Evolutionary conservation across 2,888 invertebrate species (phyloP), one percentile per base, ranked within the genome.

Genomic region (Xanthostigma xanthostigma): DNA sequence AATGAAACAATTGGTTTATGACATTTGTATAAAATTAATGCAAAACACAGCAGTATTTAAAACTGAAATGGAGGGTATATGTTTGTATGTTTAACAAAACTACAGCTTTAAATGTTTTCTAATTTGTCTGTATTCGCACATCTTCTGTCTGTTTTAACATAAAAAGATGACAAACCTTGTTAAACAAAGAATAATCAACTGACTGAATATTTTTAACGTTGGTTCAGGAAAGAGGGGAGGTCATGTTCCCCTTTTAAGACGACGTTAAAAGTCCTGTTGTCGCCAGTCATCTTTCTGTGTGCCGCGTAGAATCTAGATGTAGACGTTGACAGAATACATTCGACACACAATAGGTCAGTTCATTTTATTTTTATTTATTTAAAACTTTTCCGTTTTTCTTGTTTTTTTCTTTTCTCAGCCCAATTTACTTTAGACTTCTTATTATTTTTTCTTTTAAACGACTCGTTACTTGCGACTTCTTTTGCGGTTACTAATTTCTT

Each of bases 241-340:
- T 73, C 71, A 68, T 78, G 78, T 75, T 77, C 78, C 70, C 78
- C 79, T 74, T 79, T 79, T 77, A 81, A 79, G 79, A 79, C 78
- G 72, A 79, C 79, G 69, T 75, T 79, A 72, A 79, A 79, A 77
- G 75, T 79, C 70, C 75, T 81, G 71, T 73, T 81, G 73, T 77
- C 79, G 74, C 79, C 80, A 69, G 79, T 81, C 75, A 79, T 79
- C 74, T 81, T 81, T 78, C 77, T 81, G 71, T 81, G 76, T 74
- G 80, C 80, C 68, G 80, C 79, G 68, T 80, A 27, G 27, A 27
- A 27, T 5, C 27, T 27, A 27, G 27, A 27, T 27, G 27, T 27
- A 27, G 27, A 27, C 27, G 27, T 27, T 27, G 27, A 27, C 27
- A 27, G 27, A 27, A 27, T 27, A 27, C 27, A 27, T 27, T 27